Conservation (phyloP, 1,140 invertebrate genomes). For the Formica exsecta region DNA sequence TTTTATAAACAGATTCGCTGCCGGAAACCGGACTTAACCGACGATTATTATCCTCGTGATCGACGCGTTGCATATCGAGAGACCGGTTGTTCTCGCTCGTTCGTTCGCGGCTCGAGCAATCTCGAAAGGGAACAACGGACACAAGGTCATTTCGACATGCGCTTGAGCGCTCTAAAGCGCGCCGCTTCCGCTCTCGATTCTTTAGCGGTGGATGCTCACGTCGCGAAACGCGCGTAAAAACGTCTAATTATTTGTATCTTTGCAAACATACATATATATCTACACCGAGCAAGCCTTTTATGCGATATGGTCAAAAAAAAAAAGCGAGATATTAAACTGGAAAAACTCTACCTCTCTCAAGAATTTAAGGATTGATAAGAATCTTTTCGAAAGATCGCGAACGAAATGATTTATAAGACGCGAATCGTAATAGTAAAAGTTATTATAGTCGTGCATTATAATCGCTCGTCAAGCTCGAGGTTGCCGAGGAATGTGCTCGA, state of each 20-base stretch:
- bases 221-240: conserved; percentile 31
- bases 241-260: not conserved
- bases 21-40: conserved; percentile 15
- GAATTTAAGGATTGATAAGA: not conserved
- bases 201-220: conserved; percentile 63
- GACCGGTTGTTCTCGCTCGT: too few relatives aligned
- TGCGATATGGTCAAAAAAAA: not conserved
- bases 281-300: not conserved
- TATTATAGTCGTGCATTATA: not conserved
- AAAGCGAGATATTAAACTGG: not conserved
- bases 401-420: not conserved
- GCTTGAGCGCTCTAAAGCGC: conserved; percentile 61
- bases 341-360: not conserved
- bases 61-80: too few relatives aligned
- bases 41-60: not conserved
- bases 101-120: not conserved
- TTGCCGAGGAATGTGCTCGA: conserved; percentile 65
- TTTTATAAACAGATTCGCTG: conserved; percentile 35
- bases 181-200: conserved; percentile 78
- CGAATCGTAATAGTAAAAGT: not conserved
- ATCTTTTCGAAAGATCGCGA: not conserved
- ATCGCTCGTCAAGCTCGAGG: not conserved
- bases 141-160: conserved; percentile 63
- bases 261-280: too few relatives aligned
- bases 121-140: conserved; percentile 52